A percentile compares a stretch with the other conserved stretches of the same genome.
Evolutionary conservation across 2,797 vertebrate species (phyloP).

Genomic region (Passerculus sandwichensis): DNA sequence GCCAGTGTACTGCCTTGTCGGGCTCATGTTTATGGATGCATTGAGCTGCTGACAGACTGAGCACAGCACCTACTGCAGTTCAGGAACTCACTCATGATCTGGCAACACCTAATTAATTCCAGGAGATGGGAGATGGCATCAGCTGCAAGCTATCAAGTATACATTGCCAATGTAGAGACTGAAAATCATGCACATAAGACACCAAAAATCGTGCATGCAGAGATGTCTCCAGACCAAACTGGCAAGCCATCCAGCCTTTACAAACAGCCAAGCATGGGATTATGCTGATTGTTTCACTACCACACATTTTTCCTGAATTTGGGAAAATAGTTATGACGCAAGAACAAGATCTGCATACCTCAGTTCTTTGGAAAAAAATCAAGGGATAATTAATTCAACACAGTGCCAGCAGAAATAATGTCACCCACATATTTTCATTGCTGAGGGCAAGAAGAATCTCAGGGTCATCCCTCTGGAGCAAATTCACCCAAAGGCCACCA

Average conservation of each 20-base stretch:
- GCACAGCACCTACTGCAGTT: background rate
- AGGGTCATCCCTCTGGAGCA: background rate
- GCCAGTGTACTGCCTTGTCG: background rate
- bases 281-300: background rate
- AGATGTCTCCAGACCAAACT: background rate
- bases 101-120: background rate
- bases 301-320: background rate
- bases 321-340: background rate
- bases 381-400: background rate
- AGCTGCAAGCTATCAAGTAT: background rate
- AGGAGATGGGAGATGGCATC: background rate
- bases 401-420: background rate
- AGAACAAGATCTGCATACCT: background rate
- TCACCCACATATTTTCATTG: background rate
- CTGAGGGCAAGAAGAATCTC: background rate
- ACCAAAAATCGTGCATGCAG: background rate
- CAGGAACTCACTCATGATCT: background rate
- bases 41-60: background rate
- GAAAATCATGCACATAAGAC: background rate
- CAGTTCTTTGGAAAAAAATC: background rate
- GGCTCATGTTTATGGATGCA: background rate
- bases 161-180: accelerated
- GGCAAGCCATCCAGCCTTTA: background rate
- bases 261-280: background rate
- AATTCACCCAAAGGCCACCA: background rate